Base-by-base conservation (phyloP, 2,888 invertebrate species). In the Conistra vaccinii region DNA sequence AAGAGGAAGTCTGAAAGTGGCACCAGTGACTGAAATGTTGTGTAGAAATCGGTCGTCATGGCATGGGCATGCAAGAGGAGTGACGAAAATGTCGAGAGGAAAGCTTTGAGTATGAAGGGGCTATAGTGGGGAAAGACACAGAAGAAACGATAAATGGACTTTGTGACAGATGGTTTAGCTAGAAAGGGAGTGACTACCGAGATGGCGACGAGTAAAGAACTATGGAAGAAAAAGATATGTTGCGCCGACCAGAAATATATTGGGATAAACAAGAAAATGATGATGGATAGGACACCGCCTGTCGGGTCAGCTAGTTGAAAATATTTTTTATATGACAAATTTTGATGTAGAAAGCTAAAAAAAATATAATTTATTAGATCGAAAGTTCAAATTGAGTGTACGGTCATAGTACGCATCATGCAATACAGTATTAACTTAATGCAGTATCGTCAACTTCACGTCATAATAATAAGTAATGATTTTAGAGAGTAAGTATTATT, bases 401-500 rank as follows among this genome's bases (percentile, higher is more conserved):
- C 14, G 58, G 53, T 65, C 29, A 39, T 39, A 60, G n/a, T 53
- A 65, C 39, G 17, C 23, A 57, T 62, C 26, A 55, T 39, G 20
- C 17, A 60, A 32, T 63, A 42, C 20, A 42, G 35, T 57, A 39
- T 32, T 42, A 53, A 60, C 14, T 70, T 62, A 55, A 53, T 26
- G 60, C 17, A 35, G 61, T 62, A 73, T 75, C 62, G 62, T 81
- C 48, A 78, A 62, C 14, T 69, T 51, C 69, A 74, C 66, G 17
- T 45, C 14, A 39, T 65, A 60, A 61, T 51, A 42, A 60, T 26
- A 76, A 32, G 51, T 61, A 60, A 76, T 63, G 42, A 81, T 73
- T 77, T 73, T 60, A 69, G 55, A 75, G 66, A 73, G 62, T 67
- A 68, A 53, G 86, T 85, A 84, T 67, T 86, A 86, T 84, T 86